Evolutionary conservation across 1,140 invertebrate species (phyloP), one percentile per base, ranked within the genome.

Genomic region (Neoseiulus cucumeris): DNA sequence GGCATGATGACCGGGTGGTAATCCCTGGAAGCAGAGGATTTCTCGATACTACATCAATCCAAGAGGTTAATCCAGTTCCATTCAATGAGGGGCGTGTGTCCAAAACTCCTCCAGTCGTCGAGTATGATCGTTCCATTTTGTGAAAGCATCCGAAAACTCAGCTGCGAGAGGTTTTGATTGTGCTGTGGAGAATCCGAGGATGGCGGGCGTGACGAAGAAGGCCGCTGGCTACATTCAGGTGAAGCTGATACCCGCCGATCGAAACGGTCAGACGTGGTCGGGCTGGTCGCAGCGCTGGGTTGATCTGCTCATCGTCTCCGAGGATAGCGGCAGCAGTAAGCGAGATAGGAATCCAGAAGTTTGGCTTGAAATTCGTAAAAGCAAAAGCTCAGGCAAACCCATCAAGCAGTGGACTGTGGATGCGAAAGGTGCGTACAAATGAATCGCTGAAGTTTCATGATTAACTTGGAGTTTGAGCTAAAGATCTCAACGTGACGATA

Each of bases 71-170:
- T 74, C 69, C 72, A 41, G 71, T 70, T 9, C 42, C 72, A 1
- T 68, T 73, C 2, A 68, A 67, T 1, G 66, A 76, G 29, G 69
- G 71, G 20, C 67, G 77, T 1, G 73, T 72, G 7, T 83, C 84
- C 0, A 68, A 79, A 1, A 77, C 79, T n/a, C 74, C 76, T 18
- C 69, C 72, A 0, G 76, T 74, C 1, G 72, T 74, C 0, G 75
- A 77, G 17, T 81, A 83, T 68, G 33, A 39, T 39, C 33, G 33
- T 39, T 39, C 9, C 33, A 6, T 6, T 39, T 9, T 39, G 33
- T 39, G n/a, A n/a, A 6, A 4, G 4, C 33, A 39, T 6, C 4
- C 9, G 33, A 39, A 39, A 9, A 4, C 9, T 39, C 4, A 39
- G 9, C 33, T 39, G 4, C 33, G 33, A 39, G 9, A 39, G 4